Percentiles rank a stretch among this genome's conserved stretches.
phyloP scores from a whole-genome alignment of 2,113 vertebrate genomes.

The Cardinalis cardinalis region DNA sequence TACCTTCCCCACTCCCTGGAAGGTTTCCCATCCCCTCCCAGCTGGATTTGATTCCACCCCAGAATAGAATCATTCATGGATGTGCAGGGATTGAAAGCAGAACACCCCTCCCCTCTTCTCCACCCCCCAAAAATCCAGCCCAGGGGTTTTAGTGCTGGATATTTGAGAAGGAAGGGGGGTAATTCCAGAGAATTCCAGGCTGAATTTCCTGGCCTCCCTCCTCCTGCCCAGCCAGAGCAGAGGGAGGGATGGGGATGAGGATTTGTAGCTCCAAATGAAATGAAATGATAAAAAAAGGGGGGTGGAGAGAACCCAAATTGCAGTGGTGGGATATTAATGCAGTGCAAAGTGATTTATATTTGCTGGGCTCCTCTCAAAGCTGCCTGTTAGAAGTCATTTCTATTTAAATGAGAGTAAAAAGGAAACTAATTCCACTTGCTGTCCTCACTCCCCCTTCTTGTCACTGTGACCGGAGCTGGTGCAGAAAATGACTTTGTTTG shows the following conservation, averaged over 20 bases:
- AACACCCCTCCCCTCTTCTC: not conserved
- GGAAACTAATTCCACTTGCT: constrained; percentile 17
- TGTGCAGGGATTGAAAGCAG: not conserved
- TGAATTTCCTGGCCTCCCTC: not conserved
- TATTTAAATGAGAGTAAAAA: constrained; percentile 66
- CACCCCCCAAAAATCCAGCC: not conserved
- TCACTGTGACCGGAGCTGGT: not conserved
- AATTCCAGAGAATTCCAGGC: not conserved
- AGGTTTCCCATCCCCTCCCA: not conserved
- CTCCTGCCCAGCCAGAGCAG: not conserved
- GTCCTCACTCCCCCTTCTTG: not conserved
- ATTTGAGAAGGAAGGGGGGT: not conserved
- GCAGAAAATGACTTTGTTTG: constrained; percentile 3
- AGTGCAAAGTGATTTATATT: constrained; percentile 46
- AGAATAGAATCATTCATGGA: not conserved
- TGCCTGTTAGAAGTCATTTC: constrained; percentile 48
- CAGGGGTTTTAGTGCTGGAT: not conserved
- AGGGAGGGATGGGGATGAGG: not conserved
- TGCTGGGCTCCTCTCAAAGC: constrained; percentile 15
- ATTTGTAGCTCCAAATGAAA: not conserved
- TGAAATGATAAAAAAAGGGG: not conserved
- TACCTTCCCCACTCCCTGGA: not conserved
- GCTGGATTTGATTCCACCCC: not conserved
- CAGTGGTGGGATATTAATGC: constrained; percentile 10
- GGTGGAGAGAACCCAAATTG: not conserved